Conservation (phyloP, 2,888 invertebrate genomes). For the Drosophila eohydei region DNA sequence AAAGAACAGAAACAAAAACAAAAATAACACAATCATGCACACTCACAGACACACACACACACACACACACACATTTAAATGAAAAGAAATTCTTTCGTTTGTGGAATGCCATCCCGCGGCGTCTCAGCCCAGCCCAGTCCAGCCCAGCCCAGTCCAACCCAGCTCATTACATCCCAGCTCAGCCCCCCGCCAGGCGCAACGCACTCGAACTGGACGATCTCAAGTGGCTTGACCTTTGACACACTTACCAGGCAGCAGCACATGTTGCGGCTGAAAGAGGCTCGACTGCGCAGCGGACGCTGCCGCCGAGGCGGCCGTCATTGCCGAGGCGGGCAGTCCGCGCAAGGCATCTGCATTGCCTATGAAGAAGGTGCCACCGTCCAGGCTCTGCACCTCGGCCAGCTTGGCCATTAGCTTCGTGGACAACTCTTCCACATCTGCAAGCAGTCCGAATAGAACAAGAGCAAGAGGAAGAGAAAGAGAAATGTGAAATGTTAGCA, state of each 20-base stretch:
- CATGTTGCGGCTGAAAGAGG: constrained; percentile 83
- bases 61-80: background rate
- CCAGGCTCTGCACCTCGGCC: constrained; percentile 85
- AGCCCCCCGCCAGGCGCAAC: constrained; percentile 30
- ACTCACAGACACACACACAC: background rate
- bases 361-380: constrained; percentile 85
- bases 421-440: constrained; percentile 85
- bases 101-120: constrained; percentile 32
- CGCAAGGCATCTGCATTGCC: constrained; percentile 84
- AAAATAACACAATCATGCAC: constrained; percentile 3
- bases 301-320: constrained; percentile 50
- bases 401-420: constrained; percentile 85
- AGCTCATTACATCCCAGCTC: background rate
- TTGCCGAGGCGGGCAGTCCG: constrained; percentile 73
- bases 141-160: background rate
- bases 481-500: constrained; percentile 16
- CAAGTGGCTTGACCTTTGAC: constrained; percentile 48
- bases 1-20: constrained; percentile 10
- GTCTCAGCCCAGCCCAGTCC: background rate
- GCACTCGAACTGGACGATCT: constrained; percentile 31
- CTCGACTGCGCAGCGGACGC: constrained; percentile 64
- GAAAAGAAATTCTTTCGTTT: constrained; percentile 38
- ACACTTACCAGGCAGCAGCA: constrained; percentile 84
- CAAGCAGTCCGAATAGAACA: constrained; percentile 34
- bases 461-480: background rate